Evolutionary conservation across 2,113 vertebrate species (phyloP).

Genomic region (Toxotes jaculatrix): DNA sequence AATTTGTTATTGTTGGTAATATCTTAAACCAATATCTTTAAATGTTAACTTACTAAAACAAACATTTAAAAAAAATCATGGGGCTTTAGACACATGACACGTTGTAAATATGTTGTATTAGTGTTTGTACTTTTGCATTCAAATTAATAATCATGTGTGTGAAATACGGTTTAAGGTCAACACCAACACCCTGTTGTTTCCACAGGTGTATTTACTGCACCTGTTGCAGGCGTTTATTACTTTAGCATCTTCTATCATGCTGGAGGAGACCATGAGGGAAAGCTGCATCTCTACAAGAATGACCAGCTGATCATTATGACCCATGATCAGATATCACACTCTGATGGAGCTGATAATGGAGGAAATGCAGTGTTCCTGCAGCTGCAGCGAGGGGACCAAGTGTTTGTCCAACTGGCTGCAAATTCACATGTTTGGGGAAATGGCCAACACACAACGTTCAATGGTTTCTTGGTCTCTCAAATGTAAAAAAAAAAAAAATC

Average conservation of each 20-base stretch:
- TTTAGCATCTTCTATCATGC: constrained; percentile 17
- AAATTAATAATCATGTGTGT: no score
- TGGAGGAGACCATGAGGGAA: fast-evolving
- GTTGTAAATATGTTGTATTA: no score
- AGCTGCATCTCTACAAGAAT: background rate
- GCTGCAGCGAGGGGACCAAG: constrained; percentile 24
- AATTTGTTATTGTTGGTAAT: no score
- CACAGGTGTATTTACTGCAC: constrained; percentile 32
- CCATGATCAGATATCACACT: fast-evolving
- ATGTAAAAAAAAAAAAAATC: background rate
- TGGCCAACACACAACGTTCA: background rate
- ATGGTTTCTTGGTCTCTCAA: constrained; percentile 14
- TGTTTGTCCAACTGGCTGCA: background rate
- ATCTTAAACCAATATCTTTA: no score
- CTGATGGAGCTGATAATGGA: constrained; percentile 8
- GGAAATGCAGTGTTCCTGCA: constrained; percentile 33
- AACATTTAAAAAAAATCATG: no score
- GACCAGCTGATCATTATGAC: fast-evolving
- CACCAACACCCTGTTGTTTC: background rate
- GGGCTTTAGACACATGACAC: no score
- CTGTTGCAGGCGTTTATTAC: constrained; percentile 20
- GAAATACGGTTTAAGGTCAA: no score
- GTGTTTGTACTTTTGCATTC: no score
- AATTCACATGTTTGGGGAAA: background rate
- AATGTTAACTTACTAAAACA: no score